Evolutionary conservation across 2,888 invertebrate genomes (phyloP).

Genomic region (Hyposoter dolosus): DNA sequence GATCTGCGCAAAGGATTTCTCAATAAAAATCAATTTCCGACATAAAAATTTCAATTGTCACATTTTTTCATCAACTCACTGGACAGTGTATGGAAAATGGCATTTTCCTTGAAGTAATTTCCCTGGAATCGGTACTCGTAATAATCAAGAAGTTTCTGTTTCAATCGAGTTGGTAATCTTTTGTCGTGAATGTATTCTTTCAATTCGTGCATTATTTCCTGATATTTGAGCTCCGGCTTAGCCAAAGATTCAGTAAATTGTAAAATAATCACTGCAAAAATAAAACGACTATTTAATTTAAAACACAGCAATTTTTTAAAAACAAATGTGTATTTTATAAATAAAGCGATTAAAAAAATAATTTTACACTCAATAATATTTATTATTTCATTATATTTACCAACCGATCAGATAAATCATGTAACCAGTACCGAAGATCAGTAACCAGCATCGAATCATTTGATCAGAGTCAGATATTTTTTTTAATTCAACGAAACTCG

Average conservation of each 20-base stretch:
- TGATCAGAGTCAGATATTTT: slow-evolving; percentile 74
- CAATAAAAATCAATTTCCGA: not conserved
- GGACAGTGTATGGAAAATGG: slow-evolving; percentile 86
- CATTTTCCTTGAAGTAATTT: slow-evolving; percentile 87
- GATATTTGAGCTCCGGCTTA: slow-evolving; percentile 85
- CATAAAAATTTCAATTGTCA: slow-evolving; percentile 13
- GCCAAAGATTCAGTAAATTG: slow-evolving; percentile 83
- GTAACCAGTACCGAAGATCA: slow-evolving; percentile 76
- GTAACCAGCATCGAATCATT: slow-evolving; percentile 73
- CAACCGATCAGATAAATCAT: slow-evolving; percentile 78
- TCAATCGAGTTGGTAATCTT: slow-evolving; percentile 86
- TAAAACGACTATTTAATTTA: not conserved
- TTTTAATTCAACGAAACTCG: slow-evolving; percentile 74
- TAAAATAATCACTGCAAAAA: slow-evolving; percentile 81
- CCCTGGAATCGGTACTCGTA: slow-evolving; percentile 87
- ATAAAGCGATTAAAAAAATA: not conserved
- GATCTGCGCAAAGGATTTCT: slow-evolving; percentile 66
- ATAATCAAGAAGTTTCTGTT: slow-evolving; percentile 86
- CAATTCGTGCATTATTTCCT: slow-evolving; percentile 86
- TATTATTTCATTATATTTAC: slow-evolving; percentile 5
- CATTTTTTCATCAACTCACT: slow-evolving; percentile 77
- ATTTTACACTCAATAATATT: not conserved
- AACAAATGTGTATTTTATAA: not conserved
- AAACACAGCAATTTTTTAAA: not conserved
- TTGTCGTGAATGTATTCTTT: slow-evolving; percentile 87